Conservation (phyloP, 2,113 vertebrate species). For the Psilopsiagon aurifrons region DNA sequence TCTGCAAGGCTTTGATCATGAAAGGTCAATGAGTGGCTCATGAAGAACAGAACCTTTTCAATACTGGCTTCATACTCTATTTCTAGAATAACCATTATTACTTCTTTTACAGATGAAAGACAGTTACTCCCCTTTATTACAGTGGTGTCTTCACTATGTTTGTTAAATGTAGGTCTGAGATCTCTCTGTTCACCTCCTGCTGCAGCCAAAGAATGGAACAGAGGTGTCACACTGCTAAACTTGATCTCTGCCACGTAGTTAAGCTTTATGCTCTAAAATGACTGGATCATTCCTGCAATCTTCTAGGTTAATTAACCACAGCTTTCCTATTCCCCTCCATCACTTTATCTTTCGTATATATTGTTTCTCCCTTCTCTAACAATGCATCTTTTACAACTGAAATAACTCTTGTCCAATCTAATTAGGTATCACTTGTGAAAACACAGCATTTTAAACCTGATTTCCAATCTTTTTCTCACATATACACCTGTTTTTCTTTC, state of each 20-base stretch:
- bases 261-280: conserved; percentile 27
- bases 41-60: conserved; percentile 13
- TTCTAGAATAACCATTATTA: conserved; percentile 39
- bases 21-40: conserved; percentile 35
- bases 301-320: conserved; percentile 51
- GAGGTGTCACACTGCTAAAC: conserved; percentile 56
- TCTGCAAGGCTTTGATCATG: background rate
- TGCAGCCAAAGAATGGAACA: conserved; percentile 55
- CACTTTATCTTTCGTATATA: background rate
- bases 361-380: conserved; percentile 2
- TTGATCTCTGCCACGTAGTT: conserved; percentile 43
- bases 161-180: conserved; percentile 53
- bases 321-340: background rate
- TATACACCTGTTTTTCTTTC: background rate
- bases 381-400: background rate
- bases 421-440: conserved; percentile 26
- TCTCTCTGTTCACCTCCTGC: conserved; percentile 58
- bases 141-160: conserved; percentile 11
- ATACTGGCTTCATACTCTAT: background rate
- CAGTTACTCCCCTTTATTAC: conserved; percentile 32
- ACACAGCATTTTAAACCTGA: conserved; percentile 4
- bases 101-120: conserved; percentile 31
- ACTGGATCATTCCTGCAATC: conserved; percentile 36
- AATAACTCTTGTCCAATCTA: conserved; percentile 6
- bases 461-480: background rate